Base-by-base conservation (phyloP, 2,113 vertebrate genomes). In the Orientallactaga bullata region DNA sequence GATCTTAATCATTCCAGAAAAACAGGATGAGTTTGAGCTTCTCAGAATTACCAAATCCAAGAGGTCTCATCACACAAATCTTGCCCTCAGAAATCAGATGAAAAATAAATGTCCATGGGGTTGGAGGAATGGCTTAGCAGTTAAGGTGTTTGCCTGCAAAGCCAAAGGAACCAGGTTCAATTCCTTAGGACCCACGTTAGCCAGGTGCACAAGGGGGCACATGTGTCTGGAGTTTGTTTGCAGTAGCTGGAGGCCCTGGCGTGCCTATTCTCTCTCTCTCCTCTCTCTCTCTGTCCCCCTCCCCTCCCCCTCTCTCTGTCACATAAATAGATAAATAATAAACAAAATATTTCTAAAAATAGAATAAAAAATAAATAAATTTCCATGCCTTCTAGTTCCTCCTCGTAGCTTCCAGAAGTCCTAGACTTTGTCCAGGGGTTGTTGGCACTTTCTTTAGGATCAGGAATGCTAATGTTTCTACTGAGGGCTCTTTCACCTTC, bases 1-100 rank as follows among this genome's bases (percentile, higher is more conserved):
- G 28, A 61, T 85, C 68, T 81, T 76, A 84, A 73, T 77, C 88
- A 79, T 89, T 80, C 81, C 37, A 61, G 81, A 74, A 93, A 93
- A 79, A 3, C 0, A 18, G 26, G 5, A n/a, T 47, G 11, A 0
- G 3, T 84, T 10, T 28, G 42, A 72, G 13, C 17, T 77, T 71
- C 76, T 89, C 88, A 89, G 85, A 93, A 61, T 77, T 30, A 32
- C 37, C 69, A n/a, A 87, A 74, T 35, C 17, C 20, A 13, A 76
- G 47, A 72, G 18, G 15, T 37, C 39, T 73, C 42, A 24, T 30
- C 16, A 68, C 26, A 89, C 61, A n/a, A 71, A 30, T 4, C 35
- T 82, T 47, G n/a, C 2, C 24, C 58, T 28, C 39, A 72, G 35
- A 65, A 39, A 1, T 7, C 1, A 4, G 11, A 11, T 15, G n/a